phyloP scores from a whole-genome alignment of 2,888 invertebrate genomes.

The Linnaemya vulpina region DNA sequence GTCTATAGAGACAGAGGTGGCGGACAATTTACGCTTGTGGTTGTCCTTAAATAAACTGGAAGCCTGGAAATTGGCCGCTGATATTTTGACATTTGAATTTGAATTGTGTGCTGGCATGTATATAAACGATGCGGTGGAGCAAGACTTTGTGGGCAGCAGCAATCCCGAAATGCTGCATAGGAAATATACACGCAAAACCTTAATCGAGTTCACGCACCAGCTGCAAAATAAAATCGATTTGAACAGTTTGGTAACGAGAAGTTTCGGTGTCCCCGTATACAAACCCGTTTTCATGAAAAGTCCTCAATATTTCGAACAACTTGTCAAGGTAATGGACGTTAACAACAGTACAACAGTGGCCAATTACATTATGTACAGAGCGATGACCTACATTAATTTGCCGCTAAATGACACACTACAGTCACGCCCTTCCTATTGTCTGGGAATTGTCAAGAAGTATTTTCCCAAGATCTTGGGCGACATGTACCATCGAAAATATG shows the following conservation, averaged over 20 bases:
- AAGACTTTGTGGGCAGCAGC: conserved; percentile 59
- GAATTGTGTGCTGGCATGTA: conserved; percentile 77
- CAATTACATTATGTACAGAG: conserved; percentile 81
- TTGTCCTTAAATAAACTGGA: conserved; percentile 74
- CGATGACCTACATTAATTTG: conserved; percentile 74
- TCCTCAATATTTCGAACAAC: conserved; percentile 77
- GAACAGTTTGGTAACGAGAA: conserved; percentile 76
- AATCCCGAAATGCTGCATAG: conserved; percentile 71
- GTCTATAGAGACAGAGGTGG: conserved; percentile 74
- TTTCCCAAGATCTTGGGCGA: conserved; percentile 79
- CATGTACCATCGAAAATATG: conserved; percentile 76
- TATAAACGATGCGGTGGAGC: conserved; percentile 46
- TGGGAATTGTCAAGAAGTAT: conserved; percentile 74
- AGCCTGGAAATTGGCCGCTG: conserved; percentile 76
- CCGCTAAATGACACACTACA: conserved; percentile 69
- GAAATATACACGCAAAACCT: conserved; percentile 75
- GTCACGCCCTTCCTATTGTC: conserved; percentile 71
- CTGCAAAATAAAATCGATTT: conserved; percentile 76
- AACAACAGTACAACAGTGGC: conserved; percentile 77
- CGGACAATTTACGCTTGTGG: conserved; percentile 78
- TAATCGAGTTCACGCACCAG: conserved; percentile 74
- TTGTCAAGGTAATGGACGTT: conserved; percentile 76
- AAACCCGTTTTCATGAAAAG: conserved; percentile 79
- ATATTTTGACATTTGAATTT: conserved; percentile 78
- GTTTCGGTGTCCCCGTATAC: conserved; percentile 74